phyloP scores from a whole-genome alignment of 2,888 invertebrate genomes.

The Oasisia sp. region DNA sequence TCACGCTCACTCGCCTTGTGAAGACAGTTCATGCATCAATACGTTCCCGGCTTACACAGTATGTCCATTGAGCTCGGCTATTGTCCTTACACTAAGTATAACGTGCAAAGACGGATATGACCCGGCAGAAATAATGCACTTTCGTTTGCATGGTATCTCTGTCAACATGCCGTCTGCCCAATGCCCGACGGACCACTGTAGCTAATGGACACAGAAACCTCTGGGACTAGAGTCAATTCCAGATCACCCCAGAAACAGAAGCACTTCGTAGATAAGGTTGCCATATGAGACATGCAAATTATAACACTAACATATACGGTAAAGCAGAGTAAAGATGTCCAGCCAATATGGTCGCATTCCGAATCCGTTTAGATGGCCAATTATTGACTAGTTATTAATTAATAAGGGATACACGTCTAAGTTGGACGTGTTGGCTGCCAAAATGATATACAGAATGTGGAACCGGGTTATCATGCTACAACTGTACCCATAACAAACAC shows the following conservation, averaged over 20 bases:
- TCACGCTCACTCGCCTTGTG: background rate
- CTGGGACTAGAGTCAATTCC: background rate
- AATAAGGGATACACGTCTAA: too few species aligned
- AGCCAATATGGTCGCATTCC: too few species aligned
- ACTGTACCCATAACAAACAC: too few species aligned
- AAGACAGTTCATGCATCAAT: background rate
- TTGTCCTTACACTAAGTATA: background rate
- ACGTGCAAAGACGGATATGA: background rate
- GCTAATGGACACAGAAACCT: background rate
- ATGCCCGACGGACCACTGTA: background rate
- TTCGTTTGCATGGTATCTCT: background rate
- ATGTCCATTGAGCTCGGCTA: background rate
- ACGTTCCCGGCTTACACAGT: background rate
- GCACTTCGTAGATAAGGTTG: too few species aligned
- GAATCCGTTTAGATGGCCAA: too few species aligned
- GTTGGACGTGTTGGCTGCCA: too few species aligned
- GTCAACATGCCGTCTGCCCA: conserved; percentile 7
- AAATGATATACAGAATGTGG: too few species aligned
- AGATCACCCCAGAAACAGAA: background rate
- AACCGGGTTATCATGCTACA: too few species aligned
- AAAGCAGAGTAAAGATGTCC: too few species aligned
- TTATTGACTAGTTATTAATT: too few species aligned
- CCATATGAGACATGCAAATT: too few species aligned
- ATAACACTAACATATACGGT: too few species aligned
- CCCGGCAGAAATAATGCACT: background rate